A percentile compares a stretch with the other conserved stretches of the same genome.
These are phyloP conservation scores for Polyommatus icarus DNA, from an alignment of 2,888 invertebrate species.

Conservation along the genomic window DNA sequence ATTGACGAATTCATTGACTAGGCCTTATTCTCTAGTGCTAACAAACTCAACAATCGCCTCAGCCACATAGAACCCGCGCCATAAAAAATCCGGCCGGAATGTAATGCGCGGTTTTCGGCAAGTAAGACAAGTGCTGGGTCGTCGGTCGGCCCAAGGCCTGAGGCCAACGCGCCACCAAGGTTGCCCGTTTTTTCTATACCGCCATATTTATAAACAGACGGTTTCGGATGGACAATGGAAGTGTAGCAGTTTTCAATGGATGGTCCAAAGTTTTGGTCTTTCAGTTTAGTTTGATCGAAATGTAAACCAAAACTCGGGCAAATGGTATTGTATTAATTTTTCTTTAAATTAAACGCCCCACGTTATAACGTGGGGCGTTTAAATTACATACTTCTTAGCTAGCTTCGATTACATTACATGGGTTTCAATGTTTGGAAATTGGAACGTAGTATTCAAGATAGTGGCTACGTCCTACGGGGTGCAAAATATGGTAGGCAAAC, in stretches of 20 bases:
- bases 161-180: constrained; percentile 51
- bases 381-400: no score
- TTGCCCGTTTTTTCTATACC: constrained; percentile 37
- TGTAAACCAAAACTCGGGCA: no score
- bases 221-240: not conserved
- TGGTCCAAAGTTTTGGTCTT: not conserved
- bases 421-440: no score
- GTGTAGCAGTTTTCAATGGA: not conserved
- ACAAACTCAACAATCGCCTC: not conserved
- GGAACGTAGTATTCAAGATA: no score
- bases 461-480: no score
- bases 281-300: not conserved
- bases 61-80: not conserved
- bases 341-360: not conserved
- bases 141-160: constrained; percentile 68
- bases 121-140: constrained; percentile 66
- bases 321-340: no score
- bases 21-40: no score
- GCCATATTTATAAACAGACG: constrained; percentile 35
- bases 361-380: no score
- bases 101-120: constrained; percentile 56
- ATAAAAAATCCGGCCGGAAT: not conserved
- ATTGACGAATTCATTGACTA: no score
- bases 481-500: no score
- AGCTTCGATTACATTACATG: no score